Conservation (phyloP, 2,113 vertebrate species). For the Passer montanus region DNA sequence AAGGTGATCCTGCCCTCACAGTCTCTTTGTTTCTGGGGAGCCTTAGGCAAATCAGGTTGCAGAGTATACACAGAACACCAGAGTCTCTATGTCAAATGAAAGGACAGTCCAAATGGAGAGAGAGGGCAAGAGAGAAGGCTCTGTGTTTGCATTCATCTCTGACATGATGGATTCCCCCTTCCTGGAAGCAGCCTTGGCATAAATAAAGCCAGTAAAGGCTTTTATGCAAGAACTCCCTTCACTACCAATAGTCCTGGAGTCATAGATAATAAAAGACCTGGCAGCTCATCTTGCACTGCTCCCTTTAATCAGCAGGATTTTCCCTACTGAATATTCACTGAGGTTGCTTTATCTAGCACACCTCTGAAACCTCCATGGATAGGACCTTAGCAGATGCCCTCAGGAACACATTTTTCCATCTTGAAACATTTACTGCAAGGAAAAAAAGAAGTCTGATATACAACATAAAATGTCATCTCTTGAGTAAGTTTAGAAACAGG, state of each 20-base stretch:
- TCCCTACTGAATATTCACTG: conserved; percentile 33
- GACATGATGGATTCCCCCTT: conserved; percentile 47
- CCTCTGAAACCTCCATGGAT: conserved; percentile 12
- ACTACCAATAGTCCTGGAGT: background rate
- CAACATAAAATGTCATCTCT: background rate
- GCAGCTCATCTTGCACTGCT: background rate
- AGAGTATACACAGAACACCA: background rate
- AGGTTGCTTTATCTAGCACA: background rate
- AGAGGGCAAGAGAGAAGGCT: conserved; percentile 17
- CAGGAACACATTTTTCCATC: conserved; percentile 1
- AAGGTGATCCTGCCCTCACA: background rate
- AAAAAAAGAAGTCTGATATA: background rate
- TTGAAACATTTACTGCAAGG: background rate
- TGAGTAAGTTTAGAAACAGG: background rate
- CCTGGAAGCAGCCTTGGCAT: conserved; percentile 50
- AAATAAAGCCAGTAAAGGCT: conserved; percentile 50
- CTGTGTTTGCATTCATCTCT: conserved; percentile 36
- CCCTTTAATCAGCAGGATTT: conserved; percentile 43
- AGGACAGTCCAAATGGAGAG: conserved; percentile 12
- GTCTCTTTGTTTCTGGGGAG: conserved; percentile 9
- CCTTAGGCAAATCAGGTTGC: conserved; percentile 20
- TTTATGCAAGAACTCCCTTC: conserved; percentile 44
- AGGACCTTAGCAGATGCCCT: conserved; percentile 14
- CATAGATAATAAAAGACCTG: conserved; percentile 50
- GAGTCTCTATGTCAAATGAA: background rate